These are phyloP conservation scores for Syrista parreyssii DNA, from an alignment of 2,888 invertebrate genomes.

Conservation along the genomic window DNA sequence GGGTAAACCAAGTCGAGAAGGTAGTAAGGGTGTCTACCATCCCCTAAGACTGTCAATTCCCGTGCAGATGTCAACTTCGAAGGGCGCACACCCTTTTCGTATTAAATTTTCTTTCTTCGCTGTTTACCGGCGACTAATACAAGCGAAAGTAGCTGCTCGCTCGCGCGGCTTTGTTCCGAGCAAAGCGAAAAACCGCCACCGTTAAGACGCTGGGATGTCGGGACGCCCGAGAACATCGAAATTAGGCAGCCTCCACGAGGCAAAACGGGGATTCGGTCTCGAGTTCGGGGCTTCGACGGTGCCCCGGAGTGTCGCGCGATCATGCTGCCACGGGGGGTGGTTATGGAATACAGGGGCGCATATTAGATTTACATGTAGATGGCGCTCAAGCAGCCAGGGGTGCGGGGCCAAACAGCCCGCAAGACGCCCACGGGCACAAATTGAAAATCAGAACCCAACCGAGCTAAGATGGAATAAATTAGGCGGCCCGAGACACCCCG, in stretches of 20 bases:
- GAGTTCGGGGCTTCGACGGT: neutral
- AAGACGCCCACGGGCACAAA: constrained; percentile 46
- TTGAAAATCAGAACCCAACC: constrained; percentile 55
- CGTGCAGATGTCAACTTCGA: neutral
- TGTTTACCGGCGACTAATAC: neutral
- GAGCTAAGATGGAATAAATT: constrained; percentile 62
- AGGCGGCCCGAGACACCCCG: constrained; percentile 28
- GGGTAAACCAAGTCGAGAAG: neutral
- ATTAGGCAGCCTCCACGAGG: neutral
- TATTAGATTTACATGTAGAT: constrained; percentile 64
- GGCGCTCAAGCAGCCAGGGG: constrained; percentile 53
- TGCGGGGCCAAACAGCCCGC: constrained; percentile 19
- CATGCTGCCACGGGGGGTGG: constrained; percentile 20
- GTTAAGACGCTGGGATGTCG: neutral
- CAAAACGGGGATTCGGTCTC: neutral
- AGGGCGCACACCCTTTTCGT: neutral
- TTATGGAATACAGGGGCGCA: constrained; percentile 46
- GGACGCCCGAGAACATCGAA: neutral
- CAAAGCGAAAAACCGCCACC: neutral
- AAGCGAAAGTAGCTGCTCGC: neutral
- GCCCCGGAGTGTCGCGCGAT: neutral
- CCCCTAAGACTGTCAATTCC: neutral
- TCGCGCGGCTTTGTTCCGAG: neutral
- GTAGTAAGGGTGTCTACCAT: neutral
- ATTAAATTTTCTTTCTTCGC: neutral